Base-by-base conservation (phyloP, 2,888 invertebrate species). In the Silvanus unidentatus region DNA sequence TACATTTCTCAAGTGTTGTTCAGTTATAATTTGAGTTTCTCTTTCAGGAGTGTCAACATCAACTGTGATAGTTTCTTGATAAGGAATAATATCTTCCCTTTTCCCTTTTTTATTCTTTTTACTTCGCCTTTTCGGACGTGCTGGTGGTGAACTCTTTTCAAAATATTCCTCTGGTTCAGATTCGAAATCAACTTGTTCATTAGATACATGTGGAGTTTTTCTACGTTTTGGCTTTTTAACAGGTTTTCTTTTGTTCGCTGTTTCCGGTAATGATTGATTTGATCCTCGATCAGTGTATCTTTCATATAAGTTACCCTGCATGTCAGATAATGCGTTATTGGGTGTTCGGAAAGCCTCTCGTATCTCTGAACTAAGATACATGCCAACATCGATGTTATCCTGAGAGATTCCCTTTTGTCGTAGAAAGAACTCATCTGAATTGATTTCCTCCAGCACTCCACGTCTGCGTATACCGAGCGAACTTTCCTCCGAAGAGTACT, bases 371-470 rank as follows among this genome's bases (percentile, higher is more conserved):
- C 84, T 86, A 44, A 89, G 77, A 63, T 86, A 88, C 68, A 82
- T 80, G 48, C 86, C 84, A 46, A 88, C 77, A 69, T 85, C 84
- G 64, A 88, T 86, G 72, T 88, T 84, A 70, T 88, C 88, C 62
- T 84, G 83, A 52, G 88, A 88, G 63, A 88, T 83, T 49, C 88
- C 89, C 66, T 86, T 83, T 69, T 86, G 85, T 55, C 89, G 78
- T 49, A 90, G 75, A 68, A 89, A 88, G 74, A 90, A 91, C 73
- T 91, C 89, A 69, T 91, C 90, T 35, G 88, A 86, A 65, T 89
- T 84, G 54, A 90, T 86, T 74, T 90, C 88, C 72, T 90, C 90
- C 60, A 91, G 79, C 2, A 88, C 84, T 0, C 83, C 82, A 40
- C 77, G 77, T 40, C 80, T 73, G 14, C 15, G 37, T 22, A 74